Percentiles rank a stretch among this genome's conserved stretches.
phyloP scores from a whole-genome alignment of 1,140 invertebrate species.

The Drosophila ercepeae region DNA sequence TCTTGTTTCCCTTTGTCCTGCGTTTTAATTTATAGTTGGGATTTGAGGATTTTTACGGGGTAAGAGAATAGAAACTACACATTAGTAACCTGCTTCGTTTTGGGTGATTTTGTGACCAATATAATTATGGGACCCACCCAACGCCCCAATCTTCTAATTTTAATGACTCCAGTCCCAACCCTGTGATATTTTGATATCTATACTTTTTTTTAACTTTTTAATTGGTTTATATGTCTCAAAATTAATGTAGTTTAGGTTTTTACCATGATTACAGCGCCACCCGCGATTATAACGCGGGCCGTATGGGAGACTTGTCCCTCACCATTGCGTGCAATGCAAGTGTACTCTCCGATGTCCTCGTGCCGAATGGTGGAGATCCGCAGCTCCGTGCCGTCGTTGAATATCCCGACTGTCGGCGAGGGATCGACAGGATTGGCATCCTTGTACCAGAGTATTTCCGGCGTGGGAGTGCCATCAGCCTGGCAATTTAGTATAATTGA shows the following conservation, averaged over 20 bases:
- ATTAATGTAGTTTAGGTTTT: slow-evolving; percentile 77
- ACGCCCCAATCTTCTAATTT: background rate
- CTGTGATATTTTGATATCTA: too few relatives aligned
- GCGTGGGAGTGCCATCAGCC: slow-evolving; percentile 95
- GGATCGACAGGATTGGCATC: slow-evolving; percentile 95
- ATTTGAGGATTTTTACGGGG: slow-evolving; percentile 2
- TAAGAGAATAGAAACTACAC: slow-evolving; percentile 29
- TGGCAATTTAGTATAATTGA: slow-evolving; percentile 97
- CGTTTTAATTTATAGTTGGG: slow-evolving; percentile 7
- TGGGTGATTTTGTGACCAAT: background rate
- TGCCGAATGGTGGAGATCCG: slow-evolving; percentile 95
- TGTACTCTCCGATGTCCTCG: slow-evolving; percentile 97
- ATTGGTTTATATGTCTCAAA: slow-evolving; percentile 43
- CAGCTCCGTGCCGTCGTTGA: slow-evolving; percentile 95
- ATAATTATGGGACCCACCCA: background rate
- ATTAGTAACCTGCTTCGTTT: slow-evolving; percentile 20
- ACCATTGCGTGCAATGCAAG: slow-evolving; percentile 96
- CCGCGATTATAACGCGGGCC: slow-evolving; percentile 96
- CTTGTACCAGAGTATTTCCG: slow-evolving; percentile 96
- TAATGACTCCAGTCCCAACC: background rate
- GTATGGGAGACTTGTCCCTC: slow-evolving; percentile 97
- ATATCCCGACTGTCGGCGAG: slow-evolving; percentile 92
- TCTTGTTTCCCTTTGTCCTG: slow-evolving; percentile 52
- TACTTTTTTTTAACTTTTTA: background rate
- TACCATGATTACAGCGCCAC: slow-evolving; percentile 91